Evolutionary conservation across 2,888 invertebrate genomes (phyloP), one percentile per base, ranked within the genome.

Genomic region (Kryphioiulus occultus): DNA sequence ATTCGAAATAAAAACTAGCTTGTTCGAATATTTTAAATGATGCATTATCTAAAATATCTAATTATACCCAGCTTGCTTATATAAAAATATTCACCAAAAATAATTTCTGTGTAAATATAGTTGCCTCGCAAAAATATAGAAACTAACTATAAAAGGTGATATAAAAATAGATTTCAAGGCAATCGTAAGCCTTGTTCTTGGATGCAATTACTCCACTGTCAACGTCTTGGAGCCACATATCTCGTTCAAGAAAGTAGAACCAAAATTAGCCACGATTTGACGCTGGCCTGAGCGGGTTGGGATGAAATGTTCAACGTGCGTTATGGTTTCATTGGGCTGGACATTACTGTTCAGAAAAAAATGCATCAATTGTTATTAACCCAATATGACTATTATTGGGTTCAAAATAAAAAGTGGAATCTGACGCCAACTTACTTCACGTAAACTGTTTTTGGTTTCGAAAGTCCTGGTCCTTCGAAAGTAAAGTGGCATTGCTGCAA

Each of bases 201-300:
- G 22, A 4, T 26, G 1, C 26, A 22, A 68, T 78, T 4, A 78
- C 78, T 82, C 32, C 19, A 87, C 87, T 39, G 22, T 22, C 39
- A 94, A 93, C 85, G 93, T 93, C 30, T 94, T 94, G 0, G 95
- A 94, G 59, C 96, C 96, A 9, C 93, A 94, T 89, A 96, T 94
- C 90, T 96, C 95, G 88, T 94, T 93, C 15, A 96, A 92, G 91
- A 96, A 94, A 42, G 92, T 94, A 0, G 95, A 95, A 86, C 94
- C 94, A 92, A 96, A 96, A 17, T 95, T 95, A 0, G 94, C 95
- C 17, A 96, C 93, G 88, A 96, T 92, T 90, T 93, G 94, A n/a
- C 94, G 92, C 90, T 94, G 93, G 10, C 95, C 95, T 85, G 92
- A 92, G 87, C 94, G 92, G 42, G 93, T 93, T 0, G 95, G 94